These are phyloP conservation scores for Polietes domitor DNA, from an alignment of 2,888 invertebrate species.

Conservation along the genomic window DNA sequence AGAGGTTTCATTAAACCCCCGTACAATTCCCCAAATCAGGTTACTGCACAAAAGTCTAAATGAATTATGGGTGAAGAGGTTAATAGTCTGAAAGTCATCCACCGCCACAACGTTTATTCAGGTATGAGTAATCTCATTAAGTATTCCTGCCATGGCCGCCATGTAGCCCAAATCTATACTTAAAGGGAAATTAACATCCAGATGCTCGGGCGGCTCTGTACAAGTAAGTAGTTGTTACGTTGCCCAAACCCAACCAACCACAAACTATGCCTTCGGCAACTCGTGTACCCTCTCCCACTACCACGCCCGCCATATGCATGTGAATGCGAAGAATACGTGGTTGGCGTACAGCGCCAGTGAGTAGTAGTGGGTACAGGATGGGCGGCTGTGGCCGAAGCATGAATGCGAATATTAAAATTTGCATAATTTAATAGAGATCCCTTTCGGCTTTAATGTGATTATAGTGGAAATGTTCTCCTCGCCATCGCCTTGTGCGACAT, in stretches of 20 bases:
- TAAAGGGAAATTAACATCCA: constrained; percentile 13
- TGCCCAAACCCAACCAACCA: not conserved
- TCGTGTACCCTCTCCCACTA: not conserved
- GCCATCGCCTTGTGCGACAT: constrained; percentile 12
- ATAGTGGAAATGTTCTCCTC: not conserved
- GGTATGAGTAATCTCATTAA: constrained; percentile 15
- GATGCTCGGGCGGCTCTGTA: not conserved
- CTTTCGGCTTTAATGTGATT: constrained; percentile 10
- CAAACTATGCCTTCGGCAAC: not conserved
- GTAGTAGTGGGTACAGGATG: too few relatives aligned
- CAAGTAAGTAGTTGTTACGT: not conserved
- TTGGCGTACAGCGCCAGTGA: too few relatives aligned
- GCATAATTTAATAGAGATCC: constrained; percentile 35
- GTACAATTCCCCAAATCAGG: too few relatives aligned
- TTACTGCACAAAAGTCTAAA: not conserved
- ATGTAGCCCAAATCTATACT: not conserved
- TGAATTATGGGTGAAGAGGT: not conserved
- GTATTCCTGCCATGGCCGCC: not conserved
- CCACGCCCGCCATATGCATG: not conserved
- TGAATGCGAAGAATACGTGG: too few relatives aligned
- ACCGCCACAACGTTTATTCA: too few relatives aligned
- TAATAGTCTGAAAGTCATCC: too few relatives aligned
- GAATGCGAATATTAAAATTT: constrained; percentile 17
- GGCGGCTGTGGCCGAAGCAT: not conserved
- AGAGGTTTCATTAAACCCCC: too few relatives aligned